phyloP scores from a whole-genome alignment of 2,113 vertebrate species.

The Cardinalis cardinalis region DNA sequence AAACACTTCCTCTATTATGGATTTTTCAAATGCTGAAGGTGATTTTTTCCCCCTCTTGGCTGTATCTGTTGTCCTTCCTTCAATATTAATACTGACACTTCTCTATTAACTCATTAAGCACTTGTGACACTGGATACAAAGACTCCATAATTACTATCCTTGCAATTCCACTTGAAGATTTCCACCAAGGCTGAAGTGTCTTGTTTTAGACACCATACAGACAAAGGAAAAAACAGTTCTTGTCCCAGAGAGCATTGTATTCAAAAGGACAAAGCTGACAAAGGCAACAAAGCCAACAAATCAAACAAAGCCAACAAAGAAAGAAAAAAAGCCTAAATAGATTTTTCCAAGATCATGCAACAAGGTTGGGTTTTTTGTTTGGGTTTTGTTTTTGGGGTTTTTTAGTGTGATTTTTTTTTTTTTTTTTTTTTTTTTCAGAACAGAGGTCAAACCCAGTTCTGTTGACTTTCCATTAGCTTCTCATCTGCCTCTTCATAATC shows the following conservation, averaged over 20 bases:
- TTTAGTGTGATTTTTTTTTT: no score
- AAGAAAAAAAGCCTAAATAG: background rate
- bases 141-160: constrained; percentile 57
- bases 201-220: background rate
- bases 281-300: background rate
- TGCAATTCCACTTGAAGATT: constrained; percentile 23
- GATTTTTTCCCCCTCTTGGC: background rate
- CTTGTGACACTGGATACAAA: constrained; percentile 45
- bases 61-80: constrained; percentile 29
- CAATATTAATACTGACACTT: constrained; percentile 51
- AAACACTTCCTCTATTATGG: constrained; percentile 31
- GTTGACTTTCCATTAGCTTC: background rate
- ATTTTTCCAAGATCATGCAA: background rate
- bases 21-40: constrained; percentile 24
- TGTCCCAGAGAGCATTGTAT: background rate
- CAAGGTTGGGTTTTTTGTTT: background rate
- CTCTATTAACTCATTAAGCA: constrained; percentile 41
- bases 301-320: background rate
- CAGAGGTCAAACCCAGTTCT: background rate
- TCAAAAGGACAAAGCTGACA: background rate
- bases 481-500: background rate
- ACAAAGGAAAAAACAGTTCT: background rate
- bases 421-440: background rate
- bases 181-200: constrained; percentile 6
- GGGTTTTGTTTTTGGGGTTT: background rate